These are phyloP conservation scores for Caenorhabditis sp. DNA, from an alignment of 2,888 invertebrate genomes.

Conservation along the genomic window DNA sequence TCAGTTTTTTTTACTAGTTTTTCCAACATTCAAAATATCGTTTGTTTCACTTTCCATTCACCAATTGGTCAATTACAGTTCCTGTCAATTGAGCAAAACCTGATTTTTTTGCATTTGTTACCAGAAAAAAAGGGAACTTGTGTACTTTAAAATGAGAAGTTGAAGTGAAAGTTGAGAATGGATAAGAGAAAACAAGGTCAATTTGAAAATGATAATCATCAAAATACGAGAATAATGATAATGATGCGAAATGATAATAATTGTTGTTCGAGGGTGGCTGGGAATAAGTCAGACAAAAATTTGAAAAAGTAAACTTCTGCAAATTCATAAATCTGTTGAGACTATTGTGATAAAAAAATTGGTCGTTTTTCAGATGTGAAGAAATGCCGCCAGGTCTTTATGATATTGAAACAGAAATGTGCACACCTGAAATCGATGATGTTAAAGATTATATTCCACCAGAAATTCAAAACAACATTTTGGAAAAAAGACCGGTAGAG, in stretches of 20 bases:
- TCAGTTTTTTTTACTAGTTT: conserved; percentile 31
- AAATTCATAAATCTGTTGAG: too few relatives aligned
- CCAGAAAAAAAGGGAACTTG: too few relatives aligned
- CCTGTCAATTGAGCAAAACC: too few relatives aligned
- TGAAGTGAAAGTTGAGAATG: neutral
- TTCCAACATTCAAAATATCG: neutral
- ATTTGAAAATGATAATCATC: neutral
- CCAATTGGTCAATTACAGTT: neutral
- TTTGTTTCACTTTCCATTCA: neutral
- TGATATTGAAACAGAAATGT: conserved; percentile 71
- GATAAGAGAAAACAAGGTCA: conserved; percentile 1
- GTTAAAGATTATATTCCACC: conserved; percentile 69
- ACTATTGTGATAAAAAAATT: too few relatives aligned
- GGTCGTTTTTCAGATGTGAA: conserved; percentile 51
- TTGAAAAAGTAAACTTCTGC: too few relatives aligned
- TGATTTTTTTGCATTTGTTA: too few relatives aligned
- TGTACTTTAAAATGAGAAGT: neutral
- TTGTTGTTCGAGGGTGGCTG: neutral
- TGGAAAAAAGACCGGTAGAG: conserved; percentile 68
- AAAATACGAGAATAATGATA: neutral
- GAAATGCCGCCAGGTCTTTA: conserved; percentile 70
- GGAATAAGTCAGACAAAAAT: neutral
- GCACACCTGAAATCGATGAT: conserved; percentile 70
- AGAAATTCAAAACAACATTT: conserved; percentile 68
- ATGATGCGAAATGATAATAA: neutral